Conservation (phyloP, 2,797 vertebrate genomes). For the Pseudochromis fuscus region DNA sequence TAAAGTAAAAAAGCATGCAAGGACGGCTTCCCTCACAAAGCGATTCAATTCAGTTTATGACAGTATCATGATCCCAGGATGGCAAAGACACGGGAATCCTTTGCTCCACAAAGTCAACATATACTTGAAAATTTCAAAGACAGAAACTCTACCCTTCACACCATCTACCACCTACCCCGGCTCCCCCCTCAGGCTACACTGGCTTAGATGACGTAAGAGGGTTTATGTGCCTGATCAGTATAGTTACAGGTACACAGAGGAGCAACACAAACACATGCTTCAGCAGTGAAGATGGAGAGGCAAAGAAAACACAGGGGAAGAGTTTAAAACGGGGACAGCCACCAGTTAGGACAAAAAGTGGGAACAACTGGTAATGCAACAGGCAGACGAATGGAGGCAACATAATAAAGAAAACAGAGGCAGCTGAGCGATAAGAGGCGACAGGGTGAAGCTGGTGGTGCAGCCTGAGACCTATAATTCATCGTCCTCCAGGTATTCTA, state of each 20-base stretch:
- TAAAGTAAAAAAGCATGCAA: constrained; percentile 20
- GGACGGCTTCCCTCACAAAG: constrained; percentile 19
- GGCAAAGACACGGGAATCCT: constrained; percentile 27
- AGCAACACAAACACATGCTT: constrained; percentile 34
- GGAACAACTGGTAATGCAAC: constrained; percentile 28
- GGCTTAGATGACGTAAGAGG: constrained; percentile 50
- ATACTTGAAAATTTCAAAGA: constrained; percentile 15
- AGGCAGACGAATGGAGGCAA: constrained; percentile 22
- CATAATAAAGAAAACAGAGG: constrained; percentile 23
- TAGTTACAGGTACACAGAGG: constrained; percentile 13
- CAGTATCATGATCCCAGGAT: constrained; percentile 3
- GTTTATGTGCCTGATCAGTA: constrained; percentile 16
- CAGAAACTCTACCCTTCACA: background rate
- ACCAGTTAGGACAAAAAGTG: constrained; percentile 21
- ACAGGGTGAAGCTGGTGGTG: constrained; percentile 1
- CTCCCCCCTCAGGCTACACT: constrained; percentile 19
- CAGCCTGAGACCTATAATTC: constrained; percentile 30
- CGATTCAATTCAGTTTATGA: constrained; percentile 24
- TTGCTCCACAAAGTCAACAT: constrained; percentile 24
- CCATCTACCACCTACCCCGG: background rate
- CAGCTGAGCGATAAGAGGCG: constrained; percentile 17
- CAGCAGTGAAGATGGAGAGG: background rate
- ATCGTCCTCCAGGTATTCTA: constrained; percentile 36
- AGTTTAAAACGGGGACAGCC: constrained; percentile 18
- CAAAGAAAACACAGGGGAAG: constrained; percentile 5